phyloP scores from a whole-genome alignment of 2,888 invertebrate species.

The Drosophila nigritarsus region DNA sequence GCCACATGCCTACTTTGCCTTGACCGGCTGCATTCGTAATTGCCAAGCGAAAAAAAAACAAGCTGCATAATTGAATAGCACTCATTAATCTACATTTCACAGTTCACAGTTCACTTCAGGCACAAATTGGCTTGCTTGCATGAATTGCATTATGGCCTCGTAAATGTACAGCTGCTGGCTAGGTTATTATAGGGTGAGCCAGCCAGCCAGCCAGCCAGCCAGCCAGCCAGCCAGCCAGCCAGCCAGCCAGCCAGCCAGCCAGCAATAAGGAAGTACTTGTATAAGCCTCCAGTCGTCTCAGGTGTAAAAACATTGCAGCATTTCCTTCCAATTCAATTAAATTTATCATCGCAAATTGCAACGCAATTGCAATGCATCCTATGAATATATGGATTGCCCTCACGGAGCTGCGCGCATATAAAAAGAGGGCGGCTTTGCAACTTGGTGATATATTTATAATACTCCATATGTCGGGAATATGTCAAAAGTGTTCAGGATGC shows the following conservation, averaged over 20 bases:
- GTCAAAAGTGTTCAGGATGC: not conserved
- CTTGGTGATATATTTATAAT: not conserved
- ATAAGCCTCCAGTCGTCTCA: constrained; percentile 20
- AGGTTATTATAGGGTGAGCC: not conserved
- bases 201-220: not conserved
- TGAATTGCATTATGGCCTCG: constrained; percentile 48
- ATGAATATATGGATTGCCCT: constrained; percentile 15
- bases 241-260: not conserved
- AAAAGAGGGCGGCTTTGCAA: constrained; percentile 5
- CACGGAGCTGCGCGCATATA: not conserved
- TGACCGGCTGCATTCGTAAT: constrained; percentile 17
- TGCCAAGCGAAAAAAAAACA: constrained; percentile 18
- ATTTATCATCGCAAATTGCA: constrained; percentile 45
- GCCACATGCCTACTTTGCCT: constrained; percentile 45
- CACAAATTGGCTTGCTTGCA: constrained; percentile 37
- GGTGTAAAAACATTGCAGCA: constrained; percentile 32
- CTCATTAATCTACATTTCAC: constrained; percentile 58
- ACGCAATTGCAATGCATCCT: constrained; percentile 27
- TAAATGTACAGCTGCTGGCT: constrained; percentile 29
- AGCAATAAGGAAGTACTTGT: constrained; percentile 21
- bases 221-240: not conserved
- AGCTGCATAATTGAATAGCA: constrained; percentile 23
- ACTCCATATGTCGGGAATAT: not conserved
- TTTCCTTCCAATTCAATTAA: constrained; percentile 38
- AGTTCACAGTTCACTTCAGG: constrained; percentile 5